Conservation (phyloP, 92 coral and sea anemone species). For the Plumapathes pennacea region DNA sequence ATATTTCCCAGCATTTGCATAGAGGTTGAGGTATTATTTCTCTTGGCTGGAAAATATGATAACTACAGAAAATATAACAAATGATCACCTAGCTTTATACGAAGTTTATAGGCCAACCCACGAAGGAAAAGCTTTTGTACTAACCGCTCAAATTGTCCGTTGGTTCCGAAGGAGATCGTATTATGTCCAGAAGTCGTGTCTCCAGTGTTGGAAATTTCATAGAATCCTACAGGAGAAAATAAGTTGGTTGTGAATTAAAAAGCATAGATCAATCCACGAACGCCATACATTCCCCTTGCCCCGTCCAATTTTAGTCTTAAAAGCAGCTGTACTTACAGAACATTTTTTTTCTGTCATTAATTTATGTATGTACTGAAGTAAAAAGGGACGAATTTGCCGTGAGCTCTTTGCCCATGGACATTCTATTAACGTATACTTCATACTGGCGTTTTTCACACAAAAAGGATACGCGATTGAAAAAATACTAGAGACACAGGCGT, state of each 20-base stretch:
- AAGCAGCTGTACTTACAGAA: slow-evolving; percentile 78
- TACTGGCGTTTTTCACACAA: too few relatives aligned
- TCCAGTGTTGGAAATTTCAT: slow-evolving; percentile 94
- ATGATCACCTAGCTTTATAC: slow-evolving; percentile 15
- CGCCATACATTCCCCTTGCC: too few relatives aligned
- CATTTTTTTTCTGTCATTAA: slow-evolving; percentile 76
- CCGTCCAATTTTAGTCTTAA: slow-evolving; percentile 48
- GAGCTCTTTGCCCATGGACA: too few relatives aligned
- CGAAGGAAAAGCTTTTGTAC: slow-evolving; percentile 7
- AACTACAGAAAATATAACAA: slow-evolving; percentile 2
- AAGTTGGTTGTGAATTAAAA: background rate
- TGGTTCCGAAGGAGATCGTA: slow-evolving; percentile 96
- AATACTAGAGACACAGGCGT: too few relatives aligned
- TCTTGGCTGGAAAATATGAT: background rate
- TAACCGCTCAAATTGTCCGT: slow-evolving; percentile 94
- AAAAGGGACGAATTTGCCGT: slow-evolving; percentile 29
- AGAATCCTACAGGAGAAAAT: slow-evolving; percentile 64
- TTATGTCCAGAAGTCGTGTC: slow-evolving; percentile 92
- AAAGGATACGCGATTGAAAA: too few relatives aligned
- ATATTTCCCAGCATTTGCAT: slow-evolving; percentile 5
- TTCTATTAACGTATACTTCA: too few relatives aligned
- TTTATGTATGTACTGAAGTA: slow-evolving; percentile 81
- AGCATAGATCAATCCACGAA: too few relatives aligned
- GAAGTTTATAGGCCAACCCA: too few relatives aligned
- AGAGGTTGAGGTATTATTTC: too few relatives aligned